phyloP scores from a whole-genome alignment of 1,140 invertebrate genomes.

The Adelges cooleyi region DNA sequence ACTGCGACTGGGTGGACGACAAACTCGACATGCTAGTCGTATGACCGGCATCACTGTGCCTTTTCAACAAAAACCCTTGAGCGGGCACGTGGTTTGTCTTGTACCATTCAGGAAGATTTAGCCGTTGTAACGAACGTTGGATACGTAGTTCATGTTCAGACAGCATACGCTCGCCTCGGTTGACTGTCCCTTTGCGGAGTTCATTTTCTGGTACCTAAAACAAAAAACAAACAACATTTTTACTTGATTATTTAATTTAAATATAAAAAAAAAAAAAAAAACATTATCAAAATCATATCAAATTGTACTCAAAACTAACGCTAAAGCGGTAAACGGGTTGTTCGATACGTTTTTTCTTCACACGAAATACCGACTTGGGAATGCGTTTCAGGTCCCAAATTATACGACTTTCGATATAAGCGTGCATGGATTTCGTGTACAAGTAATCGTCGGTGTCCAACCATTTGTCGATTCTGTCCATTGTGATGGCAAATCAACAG shows the following conservation, averaged over 20 bases:
- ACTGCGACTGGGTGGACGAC: constrained; percentile 40
- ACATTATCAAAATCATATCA: neutral
- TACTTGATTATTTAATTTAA: too few species aligned
- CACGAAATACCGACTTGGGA: neutral
- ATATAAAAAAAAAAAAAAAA: neutral
- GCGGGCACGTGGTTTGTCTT: constrained; percentile 64
- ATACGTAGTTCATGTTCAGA: constrained; percentile 86
- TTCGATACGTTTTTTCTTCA: constrained; percentile 1
- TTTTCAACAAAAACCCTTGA: constrained; percentile 42
- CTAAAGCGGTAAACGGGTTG: neutral
- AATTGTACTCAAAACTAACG: neutral
- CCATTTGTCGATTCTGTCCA: neutral
- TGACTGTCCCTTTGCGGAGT: constrained; percentile 56
- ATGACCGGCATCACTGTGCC: constrained; percentile 52
- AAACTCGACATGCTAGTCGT: constrained; percentile 45
- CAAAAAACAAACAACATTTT: too few species aligned
- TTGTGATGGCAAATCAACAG: too few species aligned
- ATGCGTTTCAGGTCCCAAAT: constrained; percentile 17
- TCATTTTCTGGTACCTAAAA: constrained; percentile 81
- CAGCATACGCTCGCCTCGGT: constrained; percentile 54
- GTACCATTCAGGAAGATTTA: constrained; percentile 92
- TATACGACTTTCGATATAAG: constrained; percentile 10
- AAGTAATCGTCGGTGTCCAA: constrained; percentile 5
- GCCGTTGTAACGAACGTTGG: constrained; percentile 77
- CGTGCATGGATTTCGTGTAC: constrained; percentile 21